Percentiles rank a stretch among this genome's conserved stretches.
These are phyloP conservation scores for Nephrotoma flavescens DNA, from an alignment of 2,888 invertebrate genomes.

Conservation along the genomic window DNA sequence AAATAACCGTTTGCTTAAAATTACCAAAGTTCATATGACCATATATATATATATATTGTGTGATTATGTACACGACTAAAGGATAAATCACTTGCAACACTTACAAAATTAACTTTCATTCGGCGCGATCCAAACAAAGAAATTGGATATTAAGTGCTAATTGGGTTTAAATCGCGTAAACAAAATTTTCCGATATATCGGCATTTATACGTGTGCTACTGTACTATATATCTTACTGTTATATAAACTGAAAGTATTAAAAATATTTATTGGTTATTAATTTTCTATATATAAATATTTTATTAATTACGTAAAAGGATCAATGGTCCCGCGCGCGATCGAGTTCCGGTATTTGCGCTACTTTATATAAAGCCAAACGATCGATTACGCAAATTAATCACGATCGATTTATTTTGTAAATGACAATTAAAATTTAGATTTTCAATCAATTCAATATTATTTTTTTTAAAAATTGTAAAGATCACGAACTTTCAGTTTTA, in stretches of 20 bases:
- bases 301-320: not conserved
- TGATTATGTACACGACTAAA: not conserved
- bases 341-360: not conserved
- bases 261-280: not conserved
- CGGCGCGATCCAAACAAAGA: not conserved
- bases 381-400: not conserved
- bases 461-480: not conserved
- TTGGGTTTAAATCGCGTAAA: not conserved
- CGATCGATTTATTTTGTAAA: not conserved
- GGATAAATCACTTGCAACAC: not conserved
- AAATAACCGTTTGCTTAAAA: no score
- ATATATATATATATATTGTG: no score
- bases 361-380: not conserved
- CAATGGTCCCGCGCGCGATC: not conserved
- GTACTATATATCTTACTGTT: not conserved
- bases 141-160: not conserved
- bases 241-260: not conserved
- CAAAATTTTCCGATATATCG: not conserved
- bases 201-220: not conserved
- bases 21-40: no score
- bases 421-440: not conserved
- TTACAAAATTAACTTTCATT: not conserved
- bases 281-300: not conserved
- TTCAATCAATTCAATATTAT: not conserved
- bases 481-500: not conserved